Conservation (phyloP, 1,140 invertebrate species). For the Papilio aristodemus region DNA sequence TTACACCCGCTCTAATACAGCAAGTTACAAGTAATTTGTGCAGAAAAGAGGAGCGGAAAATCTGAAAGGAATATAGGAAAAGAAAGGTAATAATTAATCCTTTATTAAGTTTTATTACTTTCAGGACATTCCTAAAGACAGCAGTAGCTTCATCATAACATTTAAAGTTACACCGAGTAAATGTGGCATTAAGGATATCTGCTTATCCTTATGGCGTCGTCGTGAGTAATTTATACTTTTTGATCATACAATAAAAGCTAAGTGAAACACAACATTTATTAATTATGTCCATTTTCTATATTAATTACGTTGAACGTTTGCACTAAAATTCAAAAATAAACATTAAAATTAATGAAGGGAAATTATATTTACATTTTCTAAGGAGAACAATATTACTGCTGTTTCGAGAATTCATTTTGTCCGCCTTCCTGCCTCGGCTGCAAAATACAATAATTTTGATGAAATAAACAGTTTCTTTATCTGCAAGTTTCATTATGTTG, state of each 20-base stretch:
- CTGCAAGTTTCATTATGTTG: background rate
- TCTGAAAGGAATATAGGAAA: too few relatives aligned
- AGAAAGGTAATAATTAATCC: too few relatives aligned
- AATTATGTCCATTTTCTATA: background rate
- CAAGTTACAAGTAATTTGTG: too few relatives aligned
- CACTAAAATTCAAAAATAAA: constrained; percentile 18
- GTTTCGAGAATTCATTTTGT: constrained; percentile 14
- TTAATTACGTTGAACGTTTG: background rate
- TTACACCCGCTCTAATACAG: too few relatives aligned
- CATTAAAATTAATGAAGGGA: constrained; percentile 9
- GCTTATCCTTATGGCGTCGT: too few relatives aligned
- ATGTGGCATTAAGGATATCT: too few relatives aligned
- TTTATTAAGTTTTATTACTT: too few relatives aligned
- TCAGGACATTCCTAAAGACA: too few relatives aligned
- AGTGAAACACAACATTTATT: background rate
- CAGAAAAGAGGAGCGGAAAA: too few relatives aligned
- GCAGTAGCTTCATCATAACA: too few relatives aligned
- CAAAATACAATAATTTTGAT: constrained; percentile 7
- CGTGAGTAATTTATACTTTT: too few relatives aligned
- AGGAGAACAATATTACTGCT: constrained; percentile 2
- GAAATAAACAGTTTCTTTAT: background rate
- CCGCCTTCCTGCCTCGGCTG: background rate
- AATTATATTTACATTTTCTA: constrained; percentile 5
- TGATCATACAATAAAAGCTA: background rate
- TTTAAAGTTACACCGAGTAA: too few relatives aligned